Conservation (phyloP, 2,888 invertebrate species). For the Protophormia terraenovae region DNA sequence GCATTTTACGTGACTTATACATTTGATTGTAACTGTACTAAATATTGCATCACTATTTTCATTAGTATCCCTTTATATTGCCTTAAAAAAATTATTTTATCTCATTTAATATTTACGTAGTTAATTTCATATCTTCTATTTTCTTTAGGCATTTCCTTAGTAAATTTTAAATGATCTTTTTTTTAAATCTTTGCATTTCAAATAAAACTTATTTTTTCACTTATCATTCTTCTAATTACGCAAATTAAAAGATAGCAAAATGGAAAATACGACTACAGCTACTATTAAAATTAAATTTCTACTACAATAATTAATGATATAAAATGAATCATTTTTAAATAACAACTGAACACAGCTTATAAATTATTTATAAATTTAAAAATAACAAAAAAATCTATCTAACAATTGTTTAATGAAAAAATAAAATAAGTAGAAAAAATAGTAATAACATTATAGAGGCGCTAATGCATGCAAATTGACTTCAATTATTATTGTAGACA, state of each 20-base stretch:
- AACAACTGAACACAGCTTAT: constrained; percentile 53
- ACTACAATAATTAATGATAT: constrained; percentile 41
- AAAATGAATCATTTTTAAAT: constrained; percentile 51
- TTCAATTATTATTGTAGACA: constrained; percentile 70
- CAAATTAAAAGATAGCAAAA: constrained; percentile 44
- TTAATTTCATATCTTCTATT: constrained; percentile 18
- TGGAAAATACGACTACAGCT: neutral
- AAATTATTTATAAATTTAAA: constrained; percentile 63
- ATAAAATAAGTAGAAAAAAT: neutral
- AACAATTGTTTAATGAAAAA: constrained; percentile 40
- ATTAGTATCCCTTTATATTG: neutral
- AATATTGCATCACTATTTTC: neutral
- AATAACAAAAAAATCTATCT: constrained; percentile 23
- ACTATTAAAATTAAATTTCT: constrained; percentile 31
- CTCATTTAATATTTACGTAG: constrained; percentile 29
- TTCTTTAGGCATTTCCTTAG: constrained; percentile 48
- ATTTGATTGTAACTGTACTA: neutral
- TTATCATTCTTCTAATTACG: constrained; percentile 59
- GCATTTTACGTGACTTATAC: neutral
- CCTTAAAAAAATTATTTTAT: neutral
- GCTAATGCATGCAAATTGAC: constrained; percentile 75
- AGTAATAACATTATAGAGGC: constrained; percentile 59
- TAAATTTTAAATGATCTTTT: neutral
- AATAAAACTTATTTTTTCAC: constrained; percentile 25
- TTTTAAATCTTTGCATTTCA: neutral